Evolutionary conservation across 2,888 invertebrate species (phyloP).

Genomic region (Melanophora roralis): DNA sequence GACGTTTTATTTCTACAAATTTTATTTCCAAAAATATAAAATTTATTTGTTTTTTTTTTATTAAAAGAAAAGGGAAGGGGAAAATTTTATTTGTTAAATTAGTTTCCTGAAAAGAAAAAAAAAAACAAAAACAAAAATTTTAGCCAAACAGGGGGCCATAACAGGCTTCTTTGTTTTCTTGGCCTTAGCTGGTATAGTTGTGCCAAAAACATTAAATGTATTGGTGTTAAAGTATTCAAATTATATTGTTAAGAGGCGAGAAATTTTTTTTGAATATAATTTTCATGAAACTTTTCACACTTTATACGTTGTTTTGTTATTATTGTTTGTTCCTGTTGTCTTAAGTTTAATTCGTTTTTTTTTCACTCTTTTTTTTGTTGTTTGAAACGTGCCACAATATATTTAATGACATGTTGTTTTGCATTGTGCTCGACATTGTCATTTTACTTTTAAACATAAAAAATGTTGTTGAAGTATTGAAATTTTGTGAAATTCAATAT

Average conservation of each 20-base stretch:
- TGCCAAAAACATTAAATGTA: slow-evolving; percentile 18
- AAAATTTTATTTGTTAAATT: slow-evolving; percentile 12
- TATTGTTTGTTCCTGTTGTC: slow-evolving; percentile 10
- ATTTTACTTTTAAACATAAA: slow-evolving; percentile 8
- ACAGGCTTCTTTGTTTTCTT: slow-evolving; percentile 48
- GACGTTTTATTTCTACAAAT: slow-evolving; percentile 2
- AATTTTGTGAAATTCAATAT: no score
- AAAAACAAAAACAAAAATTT: background rate
- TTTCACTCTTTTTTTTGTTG: slow-evolving; percentile 13
- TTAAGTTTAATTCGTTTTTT: background rate
- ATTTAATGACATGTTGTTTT: slow-evolving; percentile 60
- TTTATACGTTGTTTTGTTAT: slow-evolving; percentile 13
- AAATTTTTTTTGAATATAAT: slow-evolving; percentile 60
- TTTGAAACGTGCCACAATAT: slow-evolving; percentile 60
- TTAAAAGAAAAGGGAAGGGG: background rate
- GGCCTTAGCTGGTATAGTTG: background rate
- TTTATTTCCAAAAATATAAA: background rate
- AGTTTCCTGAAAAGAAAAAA: slow-evolving; percentile 45
- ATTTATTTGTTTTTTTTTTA: background rate
- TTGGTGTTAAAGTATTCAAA: slow-evolving; percentile 52
- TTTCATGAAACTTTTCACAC: slow-evolving; percentile 61
- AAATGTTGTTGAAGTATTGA: no score
- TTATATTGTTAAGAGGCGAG: slow-evolving; percentile 62
- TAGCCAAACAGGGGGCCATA: slow-evolving; percentile 33
- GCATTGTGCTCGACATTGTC: slow-evolving; percentile 46